Base-by-base conservation (phyloP, 2,113 vertebrate species). In the Hypanus sabinus region DNA sequence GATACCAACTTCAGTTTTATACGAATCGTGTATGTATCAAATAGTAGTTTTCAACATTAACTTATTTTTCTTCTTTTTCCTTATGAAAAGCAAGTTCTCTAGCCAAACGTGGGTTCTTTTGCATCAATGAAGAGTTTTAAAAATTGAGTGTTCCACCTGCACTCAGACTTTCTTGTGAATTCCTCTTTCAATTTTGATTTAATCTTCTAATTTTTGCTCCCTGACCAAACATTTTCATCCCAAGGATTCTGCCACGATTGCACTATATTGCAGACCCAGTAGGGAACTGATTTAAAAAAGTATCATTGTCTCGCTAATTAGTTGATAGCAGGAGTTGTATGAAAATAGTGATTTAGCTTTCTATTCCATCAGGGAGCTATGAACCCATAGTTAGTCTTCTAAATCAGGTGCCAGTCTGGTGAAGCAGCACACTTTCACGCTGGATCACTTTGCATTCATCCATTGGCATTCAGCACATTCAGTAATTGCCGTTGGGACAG, bases 21-120 rank as follows among this genome's bases (percentile, higher is more conserved):
- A 96, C 97, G 98, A 98, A 95, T 94, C 95, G 98, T 98, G 99
- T 99, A 99, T 97, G 98, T 99, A 99, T 98, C 96, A 95, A 96
- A 96, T 95, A 96, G 97, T 97, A 97, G 96, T 97, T 96, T 95
- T 95, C 96, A 96, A 96, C 95, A 96, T 79, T 95, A 95, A 94
- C 94, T 73, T 70, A 11, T 18, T 70, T 70, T 92, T 92, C 36
- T 14, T 62, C 65, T 73, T 60, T 73, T 30, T 14, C 70, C 68
- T 5, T 73, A 10, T 11, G 7, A 73, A 93, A 65, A 60, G 20
- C 24, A 73, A 91, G 36, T 65, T 91, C 83, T 75, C 91, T 14
- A 93, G 68, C 36, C 71, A 75, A 38, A 16, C 27, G 33, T 88
- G 14, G 83, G n/a, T 62, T 3, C 27, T 62, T 18, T 30, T 88